Evolutionary conservation across 2,113 vertebrate genomes (phyloP).

Genomic region (Cynopterus brachyotis): DNA sequence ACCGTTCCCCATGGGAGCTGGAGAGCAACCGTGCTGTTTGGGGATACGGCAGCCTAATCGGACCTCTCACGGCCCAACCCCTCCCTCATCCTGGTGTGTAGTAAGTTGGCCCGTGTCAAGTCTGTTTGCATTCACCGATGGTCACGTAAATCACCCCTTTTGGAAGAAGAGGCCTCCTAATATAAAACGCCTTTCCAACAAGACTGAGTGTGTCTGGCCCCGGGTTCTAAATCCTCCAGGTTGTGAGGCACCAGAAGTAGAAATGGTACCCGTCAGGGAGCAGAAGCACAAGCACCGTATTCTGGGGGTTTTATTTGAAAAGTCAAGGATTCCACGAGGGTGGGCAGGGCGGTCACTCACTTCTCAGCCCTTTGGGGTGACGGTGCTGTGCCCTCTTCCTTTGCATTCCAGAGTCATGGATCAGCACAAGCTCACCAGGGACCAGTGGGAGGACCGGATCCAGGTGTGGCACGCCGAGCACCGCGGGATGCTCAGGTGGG

Average conservation of each 20-base stretch:
- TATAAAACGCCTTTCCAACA: neutral
- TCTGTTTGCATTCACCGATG: neutral
- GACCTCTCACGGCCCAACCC: fast-evolving
- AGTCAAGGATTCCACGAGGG: neutral
- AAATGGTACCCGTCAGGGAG: neutral
- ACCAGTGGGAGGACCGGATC: slow-evolving; percentile 98
- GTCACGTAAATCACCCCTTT: neutral
- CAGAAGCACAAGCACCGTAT: neutral
- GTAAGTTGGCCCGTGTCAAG: neutral
- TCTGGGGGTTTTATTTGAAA: neutral
- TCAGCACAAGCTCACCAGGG: slow-evolving; percentile 95
- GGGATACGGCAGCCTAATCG: fast-evolving
- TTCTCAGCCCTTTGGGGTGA: neutral
- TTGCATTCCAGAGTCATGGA: slow-evolving; percentile 90
- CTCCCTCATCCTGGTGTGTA: neutral
- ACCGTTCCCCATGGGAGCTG: neutral
- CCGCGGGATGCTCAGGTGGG: slow-evolving; percentile 95
- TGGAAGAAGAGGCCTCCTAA: neutral
- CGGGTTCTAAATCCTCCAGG: neutral
- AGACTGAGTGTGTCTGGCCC: neutral
- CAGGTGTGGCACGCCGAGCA: slow-evolving; percentile 98
- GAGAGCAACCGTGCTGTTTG: fast-evolving
- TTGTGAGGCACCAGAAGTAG: neutral
- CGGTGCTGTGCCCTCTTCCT: neutral
- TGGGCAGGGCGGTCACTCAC: fast-evolving